Base-by-base conservation (phyloP, 2,797 vertebrate species). In the Adelosebastes latens region DNA sequence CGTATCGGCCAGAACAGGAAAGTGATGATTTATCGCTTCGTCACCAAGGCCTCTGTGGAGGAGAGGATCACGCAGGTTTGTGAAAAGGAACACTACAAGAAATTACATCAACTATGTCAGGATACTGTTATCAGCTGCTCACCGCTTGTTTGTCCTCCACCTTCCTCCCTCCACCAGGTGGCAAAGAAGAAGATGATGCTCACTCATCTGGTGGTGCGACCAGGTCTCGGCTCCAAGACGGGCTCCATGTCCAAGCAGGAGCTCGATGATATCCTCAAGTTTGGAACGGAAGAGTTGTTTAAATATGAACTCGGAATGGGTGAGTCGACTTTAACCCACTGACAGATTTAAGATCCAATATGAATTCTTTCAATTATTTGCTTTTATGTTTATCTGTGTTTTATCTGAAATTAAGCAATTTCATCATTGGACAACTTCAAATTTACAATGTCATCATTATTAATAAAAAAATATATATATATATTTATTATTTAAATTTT, bases 161-260 rank as follows among this genome's bases (percentile, higher is more conserved):
- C 29, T 68, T 4, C 27, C 59, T 71, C 18, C 11, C 46, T 68
- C 32, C 63, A 65, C 52, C 94, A 99, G 95, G 98, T 99, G 94
- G 98, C 98, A 3, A 99, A 99, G 95, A 99, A 99, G 93, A 99
- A 99, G 92, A 99, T 99, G 98, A 99, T 99, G 98, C 93, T 99
- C 73, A 99, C 98, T 11, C 98, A 99, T 87, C 94, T 99, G 80
- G 98, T 99, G 83, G 98, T 99, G 85, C 96, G 98, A 53, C 98
- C 98, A 0, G 98, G 98, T 42, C 92, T 99, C 29, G 98, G 98
- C 80, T 99, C 98, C 70, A 99, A 99, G 92, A 99, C 98, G 0
- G 98, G 98, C 49, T 99, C 98, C 83, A 99, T 99, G 98, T 99
- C 98, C 61, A 99, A 99, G 86, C 98, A 99, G 92, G 98, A 99